A percentile compares a stretch with the other conserved stretches of the same genome.
phyloP scores from a whole-genome alignment of 2,888 invertebrate species.

The Tiliacea aurago region DNA sequence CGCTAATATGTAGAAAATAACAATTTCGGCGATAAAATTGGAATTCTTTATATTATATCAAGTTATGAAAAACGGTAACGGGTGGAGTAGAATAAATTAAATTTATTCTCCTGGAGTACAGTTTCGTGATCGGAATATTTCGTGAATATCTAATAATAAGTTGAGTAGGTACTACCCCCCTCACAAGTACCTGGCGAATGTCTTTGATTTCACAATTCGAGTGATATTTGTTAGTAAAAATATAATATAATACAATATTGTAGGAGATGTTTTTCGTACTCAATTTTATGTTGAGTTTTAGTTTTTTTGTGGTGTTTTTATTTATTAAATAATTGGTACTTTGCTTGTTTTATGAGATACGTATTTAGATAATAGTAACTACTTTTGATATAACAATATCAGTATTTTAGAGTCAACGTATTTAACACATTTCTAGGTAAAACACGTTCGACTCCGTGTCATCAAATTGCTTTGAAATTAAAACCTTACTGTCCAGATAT shows the following conservation, averaged over 20 bases:
- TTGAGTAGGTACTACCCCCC: constrained; percentile 33
- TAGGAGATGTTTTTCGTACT: neutral
- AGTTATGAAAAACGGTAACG: constrained; percentile 67
- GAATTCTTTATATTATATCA: constrained; percentile 63
- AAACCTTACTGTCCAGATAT: no score
- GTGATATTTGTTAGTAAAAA: constrained; percentile 33
- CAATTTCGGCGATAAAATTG: constrained; percentile 61
- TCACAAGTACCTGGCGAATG: constrained; percentile 44
- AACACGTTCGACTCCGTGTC: neutral
- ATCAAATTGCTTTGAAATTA: no score
- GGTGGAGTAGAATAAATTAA: constrained; percentile 63
- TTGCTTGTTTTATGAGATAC: neutral
- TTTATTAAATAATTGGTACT: neutral
- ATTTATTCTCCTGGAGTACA: constrained; percentile 62
- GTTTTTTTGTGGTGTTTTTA: neutral
- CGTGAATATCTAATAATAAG: constrained; percentile 53
- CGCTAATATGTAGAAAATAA: constrained; percentile 63
- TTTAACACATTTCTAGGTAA: neutral
- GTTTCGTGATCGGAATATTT: constrained; percentile 64
- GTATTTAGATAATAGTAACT: neutral
- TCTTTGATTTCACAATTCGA: constrained; percentile 53
- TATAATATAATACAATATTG: neutral
- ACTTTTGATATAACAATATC: no score
- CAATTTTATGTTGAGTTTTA: neutral
- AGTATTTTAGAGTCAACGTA: neutral